These are phyloP conservation scores for Rhopalosiphum padi DNA, from an alignment of 1,140 invertebrate genomes.

Conservation along the genomic window DNA sequence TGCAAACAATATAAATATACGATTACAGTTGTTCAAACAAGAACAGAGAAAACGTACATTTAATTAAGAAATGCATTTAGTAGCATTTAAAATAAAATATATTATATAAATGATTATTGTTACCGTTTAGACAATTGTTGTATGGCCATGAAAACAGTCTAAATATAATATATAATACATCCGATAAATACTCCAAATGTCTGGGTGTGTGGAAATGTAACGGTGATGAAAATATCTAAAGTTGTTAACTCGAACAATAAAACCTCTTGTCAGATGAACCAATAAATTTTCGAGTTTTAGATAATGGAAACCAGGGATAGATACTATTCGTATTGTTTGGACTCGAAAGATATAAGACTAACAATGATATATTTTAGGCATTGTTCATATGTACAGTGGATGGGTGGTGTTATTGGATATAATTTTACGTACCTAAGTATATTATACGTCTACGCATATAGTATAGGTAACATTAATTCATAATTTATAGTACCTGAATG, in stretches of 20 bases:
- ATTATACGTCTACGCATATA: neutral
- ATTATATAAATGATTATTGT: neutral
- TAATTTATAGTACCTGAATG: neutral
- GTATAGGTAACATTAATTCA: neutral
- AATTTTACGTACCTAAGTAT: neutral
- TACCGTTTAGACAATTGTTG: neutral
- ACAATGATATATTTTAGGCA: neutral
- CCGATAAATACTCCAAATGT: neutral
- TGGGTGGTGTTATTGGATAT: neutral
- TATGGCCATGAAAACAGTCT: neutral
- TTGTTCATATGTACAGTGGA: neutral
- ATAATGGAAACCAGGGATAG: neutral
- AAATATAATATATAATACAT: neutral
- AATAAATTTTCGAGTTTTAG: neutral
- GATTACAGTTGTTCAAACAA: constrained; percentile 16
- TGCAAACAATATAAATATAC: constrained; percentile 1
- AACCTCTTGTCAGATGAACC: neutral
- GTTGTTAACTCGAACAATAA: neutral
- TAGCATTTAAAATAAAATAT: neutral
- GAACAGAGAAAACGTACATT: neutral
- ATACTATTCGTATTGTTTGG: neutral
- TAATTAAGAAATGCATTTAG: neutral
- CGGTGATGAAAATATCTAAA: neutral
- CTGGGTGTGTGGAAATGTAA: neutral
- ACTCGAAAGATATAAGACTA: neutral